Evolutionary conservation across 2,888 invertebrate genomes (phyloP), one percentile per base, ranked within the genome.

Genomic region (Drosophila paucipuncta): DNA sequence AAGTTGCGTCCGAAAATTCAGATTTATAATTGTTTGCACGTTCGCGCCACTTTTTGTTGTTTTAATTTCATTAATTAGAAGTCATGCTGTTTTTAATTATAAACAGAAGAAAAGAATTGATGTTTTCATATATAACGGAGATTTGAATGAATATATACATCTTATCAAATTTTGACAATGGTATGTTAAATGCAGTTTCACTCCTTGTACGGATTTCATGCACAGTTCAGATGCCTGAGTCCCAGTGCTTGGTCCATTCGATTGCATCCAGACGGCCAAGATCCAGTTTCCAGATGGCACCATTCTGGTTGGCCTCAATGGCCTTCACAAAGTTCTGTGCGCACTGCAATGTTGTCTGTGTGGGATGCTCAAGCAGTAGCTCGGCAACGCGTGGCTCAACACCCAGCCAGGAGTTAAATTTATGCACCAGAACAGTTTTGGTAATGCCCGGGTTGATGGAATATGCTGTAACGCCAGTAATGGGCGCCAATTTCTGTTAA

Each of bases 241-340:
- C 87, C 92, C 91, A 92, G 79, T 91, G 91, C 50, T 73, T 71
- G 28, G 74, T 73, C 77, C 88, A 86, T 18, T 78, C 60, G 22
- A 91, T 78, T 41, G 83, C 58, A 10, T 90, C 81, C 49, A 92
- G 53, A 37, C 82, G 78, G 4, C 91, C 92, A 55, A 90, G 55
- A 60, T 93, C 92, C 60, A 91, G 63, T 55, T 91, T 91, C 92
- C 92, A 93, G 67, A 92, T 87, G 10, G 91, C 92, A 5, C 91
- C 92, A 70, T 93, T 93, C 78, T 92, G 76, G 25, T 90, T 91
- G 7, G 78, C 73, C 60, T 92, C 87, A 43, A 93, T 88, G 13
- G 91, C 91, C 77, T 89, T 83, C 4, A 92, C 78, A 54, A 93
- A 85, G 77, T 91, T 92, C 55, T 81, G 71, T 57, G 90, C 93